Conservation (phyloP, 35 echinoderm and acorn worm species). For the Apostichopus parvimensis region DNA sequence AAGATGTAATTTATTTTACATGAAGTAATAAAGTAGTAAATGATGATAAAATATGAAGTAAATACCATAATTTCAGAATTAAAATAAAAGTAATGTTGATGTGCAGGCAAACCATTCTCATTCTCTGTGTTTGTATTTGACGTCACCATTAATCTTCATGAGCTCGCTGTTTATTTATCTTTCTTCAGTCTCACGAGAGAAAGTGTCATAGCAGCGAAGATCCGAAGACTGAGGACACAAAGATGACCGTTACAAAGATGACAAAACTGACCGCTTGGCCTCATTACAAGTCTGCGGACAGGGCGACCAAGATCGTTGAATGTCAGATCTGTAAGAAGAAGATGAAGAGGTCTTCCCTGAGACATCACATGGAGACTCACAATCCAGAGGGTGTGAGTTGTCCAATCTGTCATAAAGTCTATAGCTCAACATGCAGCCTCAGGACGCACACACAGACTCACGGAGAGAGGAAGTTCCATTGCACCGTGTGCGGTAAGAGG, state of each 20-base stretch:
- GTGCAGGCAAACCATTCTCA: no score
- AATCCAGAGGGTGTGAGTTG: background rate
- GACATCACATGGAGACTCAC: background rate
- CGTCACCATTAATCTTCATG: no score
- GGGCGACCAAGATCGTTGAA: background rate
- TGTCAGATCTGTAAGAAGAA: background rate
- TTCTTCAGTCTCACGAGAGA: background rate
- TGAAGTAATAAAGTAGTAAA: no score
- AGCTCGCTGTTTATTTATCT: no score
- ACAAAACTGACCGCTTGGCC: slow-evolving; percentile 5
- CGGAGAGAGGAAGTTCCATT: background rate
- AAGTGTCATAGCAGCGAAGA: background rate
- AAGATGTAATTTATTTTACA: no score
- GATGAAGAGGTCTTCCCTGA: background rate
- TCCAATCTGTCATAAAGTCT: background rate
- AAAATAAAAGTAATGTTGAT: no score
- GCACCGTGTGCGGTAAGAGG: background rate
- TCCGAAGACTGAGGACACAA: background rate
- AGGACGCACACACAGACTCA: background rate
- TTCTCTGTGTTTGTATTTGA: no score
- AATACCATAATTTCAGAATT: no score
- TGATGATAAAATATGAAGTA: no score
- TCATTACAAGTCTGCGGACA: background rate
- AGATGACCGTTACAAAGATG: background rate
- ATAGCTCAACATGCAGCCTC: background rate